These are phyloP conservation scores for Meloidogyne chitwoodi DNA, from an alignment of 1,140 invertebrate species.

Conservation along the genomic window DNA sequence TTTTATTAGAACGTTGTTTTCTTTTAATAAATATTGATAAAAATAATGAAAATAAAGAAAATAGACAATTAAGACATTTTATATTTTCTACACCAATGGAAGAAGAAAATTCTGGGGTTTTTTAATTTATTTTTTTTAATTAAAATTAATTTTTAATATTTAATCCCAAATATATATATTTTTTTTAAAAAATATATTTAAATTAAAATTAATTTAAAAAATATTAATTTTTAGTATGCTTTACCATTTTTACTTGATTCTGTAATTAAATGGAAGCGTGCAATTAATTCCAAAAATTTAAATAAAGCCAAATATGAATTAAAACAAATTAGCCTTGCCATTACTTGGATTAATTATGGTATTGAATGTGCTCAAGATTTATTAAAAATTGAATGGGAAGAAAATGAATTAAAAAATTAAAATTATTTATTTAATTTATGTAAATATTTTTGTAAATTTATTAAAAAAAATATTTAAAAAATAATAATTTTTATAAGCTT, in stretches of 20 bases:
- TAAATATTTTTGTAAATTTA: too few relatives aligned
- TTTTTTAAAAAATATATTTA: too few relatives aligned
- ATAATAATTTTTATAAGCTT: too few relatives aligned
- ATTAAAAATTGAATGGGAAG: background rate
- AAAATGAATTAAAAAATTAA: background rate
- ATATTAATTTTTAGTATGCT: background rate
- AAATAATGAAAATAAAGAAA: background rate
- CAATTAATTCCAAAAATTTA: background rate
- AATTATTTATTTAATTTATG: background rate
- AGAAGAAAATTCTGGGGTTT: background rate
- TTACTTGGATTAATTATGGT: background rate
- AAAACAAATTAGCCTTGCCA: background rate
- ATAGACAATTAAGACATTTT: constrained; percentile 13
- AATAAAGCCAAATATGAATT: background rate
- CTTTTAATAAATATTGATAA: background rate
- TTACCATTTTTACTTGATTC: constrained; percentile 15
- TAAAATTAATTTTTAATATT: too few relatives aligned
- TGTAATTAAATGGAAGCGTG: background rate
- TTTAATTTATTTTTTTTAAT: too few relatives aligned
- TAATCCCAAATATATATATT: too few relatives aligned
- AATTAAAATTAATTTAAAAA: too few relatives aligned
- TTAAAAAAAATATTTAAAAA: too few relatives aligned
- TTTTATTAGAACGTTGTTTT: constrained; percentile 24
- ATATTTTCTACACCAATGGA: constrained; percentile 23
- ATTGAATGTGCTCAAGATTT: background rate